These are phyloP conservation scores for Aythya baeri DNA, from an alignment of 2,113 vertebrate genomes.

Conservation along the genomic window DNA sequence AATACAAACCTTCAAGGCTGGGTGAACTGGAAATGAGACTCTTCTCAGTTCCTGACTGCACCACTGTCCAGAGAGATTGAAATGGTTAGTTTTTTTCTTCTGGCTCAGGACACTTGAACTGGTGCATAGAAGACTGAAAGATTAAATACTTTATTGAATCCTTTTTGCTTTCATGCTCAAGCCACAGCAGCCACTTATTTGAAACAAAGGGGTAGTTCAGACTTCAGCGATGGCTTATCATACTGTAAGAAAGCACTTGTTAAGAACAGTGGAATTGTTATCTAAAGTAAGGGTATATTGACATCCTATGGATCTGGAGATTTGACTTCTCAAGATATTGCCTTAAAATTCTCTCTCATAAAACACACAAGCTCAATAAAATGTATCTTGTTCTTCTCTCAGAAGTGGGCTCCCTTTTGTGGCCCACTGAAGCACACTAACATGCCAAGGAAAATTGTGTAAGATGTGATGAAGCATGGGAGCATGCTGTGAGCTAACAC, in stretches of 20 bases:
- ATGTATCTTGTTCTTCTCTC: not conserved
- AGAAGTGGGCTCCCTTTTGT: not conserved
- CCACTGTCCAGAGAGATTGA: not conserved
- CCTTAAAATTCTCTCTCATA: not conserved
- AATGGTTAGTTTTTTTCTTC: not conserved
- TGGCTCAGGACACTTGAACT: not conserved
- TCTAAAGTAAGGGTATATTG: not conserved
- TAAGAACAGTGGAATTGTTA: not conserved
- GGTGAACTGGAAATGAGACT: not conserved
- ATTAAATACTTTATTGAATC: not conserved
- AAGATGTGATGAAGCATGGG: not conserved
- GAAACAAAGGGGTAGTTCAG: not conserved
- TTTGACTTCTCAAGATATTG: not conserved
- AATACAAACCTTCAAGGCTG: not conserved
- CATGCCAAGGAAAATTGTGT: not conserved
- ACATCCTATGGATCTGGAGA: not conserved
- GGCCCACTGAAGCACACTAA: not conserved
- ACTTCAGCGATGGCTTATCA: not conserved
- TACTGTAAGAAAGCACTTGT: not conserved
- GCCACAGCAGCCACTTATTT: not conserved
- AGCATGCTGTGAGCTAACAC: accelerated
- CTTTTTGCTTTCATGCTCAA: not conserved
- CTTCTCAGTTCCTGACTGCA: no score
- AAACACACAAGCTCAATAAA: not conserved
- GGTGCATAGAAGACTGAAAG: not conserved